Evolutionary conservation across 2,113 vertebrate genomes (phyloP).

Genomic region (Delphinapterus leucas): DNA sequence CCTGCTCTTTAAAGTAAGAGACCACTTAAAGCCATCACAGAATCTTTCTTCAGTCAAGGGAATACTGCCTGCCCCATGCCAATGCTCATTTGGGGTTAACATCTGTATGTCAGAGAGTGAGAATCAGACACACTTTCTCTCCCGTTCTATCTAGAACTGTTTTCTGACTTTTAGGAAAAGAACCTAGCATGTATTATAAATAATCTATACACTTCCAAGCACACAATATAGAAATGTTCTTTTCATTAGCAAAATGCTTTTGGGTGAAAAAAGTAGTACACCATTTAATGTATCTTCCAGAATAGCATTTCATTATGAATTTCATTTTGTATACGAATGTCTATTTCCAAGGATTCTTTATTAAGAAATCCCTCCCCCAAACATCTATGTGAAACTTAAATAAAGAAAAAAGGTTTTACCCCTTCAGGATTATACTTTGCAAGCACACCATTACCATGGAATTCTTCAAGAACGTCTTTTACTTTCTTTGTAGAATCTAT

Average conservation of each 20-base stretch:
- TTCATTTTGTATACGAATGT: slow-evolving; percentile 6
- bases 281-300: neutral
- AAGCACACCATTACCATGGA: slow-evolving; percentile 93
- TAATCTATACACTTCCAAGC: neutral
- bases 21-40: neutral
- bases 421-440: slow-evolving; percentile 96
- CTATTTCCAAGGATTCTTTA: neutral
- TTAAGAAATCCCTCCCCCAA: neutral
- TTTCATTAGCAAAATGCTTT: neutral
- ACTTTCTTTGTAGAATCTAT: slow-evolving; percentile 96
- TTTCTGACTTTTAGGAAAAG: neutral
- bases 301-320: neutral
- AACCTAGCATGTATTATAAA: neutral
- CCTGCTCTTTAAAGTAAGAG: neutral
- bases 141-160: neutral
- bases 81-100: neutral
- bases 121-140: neutral
- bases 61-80: neutral
- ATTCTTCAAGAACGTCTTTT: slow-evolving; percentile 96
- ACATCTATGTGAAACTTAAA: neutral
- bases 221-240: neutral
- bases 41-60: neutral
- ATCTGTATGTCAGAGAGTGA: neutral
- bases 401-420: slow-evolving; percentile 83
- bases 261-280: neutral